Evolutionary conservation across 2,888 invertebrate species (phyloP).

Genomic region (Diploptera punctata): DNA sequence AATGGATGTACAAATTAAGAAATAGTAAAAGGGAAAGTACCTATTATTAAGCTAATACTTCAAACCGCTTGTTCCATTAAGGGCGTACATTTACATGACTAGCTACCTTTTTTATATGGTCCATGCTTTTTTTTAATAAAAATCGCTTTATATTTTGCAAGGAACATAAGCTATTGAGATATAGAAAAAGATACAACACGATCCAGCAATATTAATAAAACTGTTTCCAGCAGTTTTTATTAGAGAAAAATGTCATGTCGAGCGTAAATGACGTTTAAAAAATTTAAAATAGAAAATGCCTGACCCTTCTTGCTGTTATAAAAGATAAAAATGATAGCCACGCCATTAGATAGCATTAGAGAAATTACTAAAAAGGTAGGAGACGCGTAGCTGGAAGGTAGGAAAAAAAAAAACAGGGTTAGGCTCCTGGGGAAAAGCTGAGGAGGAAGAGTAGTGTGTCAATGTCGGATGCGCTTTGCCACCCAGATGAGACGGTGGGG

Average conservation of each 20-base stretch:
- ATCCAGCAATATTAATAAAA: constrained; percentile 10
- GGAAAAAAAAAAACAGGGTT: constrained; percentile 8
- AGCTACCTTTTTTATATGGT: too few relatives aligned
- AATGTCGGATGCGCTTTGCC: constrained; percentile 23
- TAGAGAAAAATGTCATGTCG: not conserved
- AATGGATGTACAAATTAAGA: too few relatives aligned
- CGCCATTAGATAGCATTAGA: constrained; percentile 31
- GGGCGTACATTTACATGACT: too few relatives aligned
- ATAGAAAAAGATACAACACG: not conserved
- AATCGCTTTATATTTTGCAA: too few relatives aligned
- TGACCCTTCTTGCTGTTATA: constrained; percentile 10
- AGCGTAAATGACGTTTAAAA: constrained; percentile 33
- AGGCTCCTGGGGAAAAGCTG: not conserved
- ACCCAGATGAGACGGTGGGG: not conserved
- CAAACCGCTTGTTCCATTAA: too few relatives aligned
- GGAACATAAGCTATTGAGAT: not conserved
- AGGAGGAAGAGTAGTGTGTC: constrained; percentile 16
- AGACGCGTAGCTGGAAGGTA: not conserved
- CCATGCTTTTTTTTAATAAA: too few relatives aligned
- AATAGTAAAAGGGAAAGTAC: too few relatives aligned
- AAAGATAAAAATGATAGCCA: not conserved
- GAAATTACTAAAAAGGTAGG: constrained; percentile 29
- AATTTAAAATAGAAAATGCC: constrained; percentile 29
- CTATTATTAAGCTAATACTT: too few relatives aligned
- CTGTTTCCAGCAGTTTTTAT: not conserved